These are phyloP conservation scores for Cheilosia grossa DNA, from an alignment of 2,888 invertebrate genomes.

Conservation along the genomic window DNA sequence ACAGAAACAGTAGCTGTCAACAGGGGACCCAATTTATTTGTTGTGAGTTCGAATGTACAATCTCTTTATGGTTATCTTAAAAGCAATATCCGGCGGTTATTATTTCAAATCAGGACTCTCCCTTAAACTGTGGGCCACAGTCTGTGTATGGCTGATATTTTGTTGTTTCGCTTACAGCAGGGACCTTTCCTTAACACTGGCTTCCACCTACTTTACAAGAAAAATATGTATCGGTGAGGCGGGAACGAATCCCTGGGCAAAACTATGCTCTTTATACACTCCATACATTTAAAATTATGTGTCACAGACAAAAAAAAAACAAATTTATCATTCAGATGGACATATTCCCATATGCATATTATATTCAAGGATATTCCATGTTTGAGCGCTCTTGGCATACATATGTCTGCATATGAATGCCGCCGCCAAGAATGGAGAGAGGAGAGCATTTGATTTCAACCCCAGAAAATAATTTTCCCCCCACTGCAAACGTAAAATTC, in stretches of 20 bases:
- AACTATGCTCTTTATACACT: background rate
- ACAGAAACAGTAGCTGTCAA: background rate
- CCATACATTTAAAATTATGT: background rate
- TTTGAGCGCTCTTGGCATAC: no score
- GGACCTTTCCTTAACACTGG: constrained; percentile 56
- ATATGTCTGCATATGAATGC: background rate
- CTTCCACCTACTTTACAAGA: background rate
- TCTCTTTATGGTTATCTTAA: constrained; percentile 6
- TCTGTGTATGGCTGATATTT: constrained; percentile 5
- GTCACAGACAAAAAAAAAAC: background rate
- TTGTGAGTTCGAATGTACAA: background rate
- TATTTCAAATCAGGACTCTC: constrained; percentile 17
- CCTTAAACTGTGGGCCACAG: background rate
- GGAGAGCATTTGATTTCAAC: background rate
- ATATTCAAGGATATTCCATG: background rate
- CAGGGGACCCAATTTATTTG: background rate
- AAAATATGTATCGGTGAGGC: background rate
- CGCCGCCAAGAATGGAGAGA: background rate
- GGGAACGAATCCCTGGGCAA: no score
- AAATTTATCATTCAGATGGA: background rate
- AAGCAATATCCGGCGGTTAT: constrained; percentile 53
- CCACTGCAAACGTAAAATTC: background rate
- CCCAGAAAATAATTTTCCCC: background rate
- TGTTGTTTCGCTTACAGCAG: constrained; percentile 21
- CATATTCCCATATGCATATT: background rate